These are phyloP conservation scores for Cebus imitator DNA, from an alignment of 2,113 vertebrate species.

Conservation along the genomic window DNA sequence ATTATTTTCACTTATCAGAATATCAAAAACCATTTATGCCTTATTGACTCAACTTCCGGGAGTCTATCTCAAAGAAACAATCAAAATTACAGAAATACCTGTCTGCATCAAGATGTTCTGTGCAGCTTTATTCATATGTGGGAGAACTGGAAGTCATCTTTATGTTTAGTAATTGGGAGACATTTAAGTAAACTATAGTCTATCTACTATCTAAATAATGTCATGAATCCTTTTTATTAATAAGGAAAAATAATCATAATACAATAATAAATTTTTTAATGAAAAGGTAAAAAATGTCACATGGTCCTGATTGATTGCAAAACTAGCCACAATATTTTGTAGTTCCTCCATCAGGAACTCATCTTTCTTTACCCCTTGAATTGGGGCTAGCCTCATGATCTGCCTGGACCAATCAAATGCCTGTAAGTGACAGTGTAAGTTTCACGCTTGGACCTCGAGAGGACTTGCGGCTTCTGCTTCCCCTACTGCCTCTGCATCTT, in stretches of 20 bases:
- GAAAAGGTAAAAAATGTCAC: neutral
- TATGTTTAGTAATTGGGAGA: neutral
- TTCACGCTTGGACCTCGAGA: neutral
- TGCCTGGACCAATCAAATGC: neutral
- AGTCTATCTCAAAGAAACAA: neutral
- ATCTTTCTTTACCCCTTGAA: neutral
- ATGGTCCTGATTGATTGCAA: neutral
- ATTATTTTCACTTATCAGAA: neutral
- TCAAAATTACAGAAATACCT: neutral
- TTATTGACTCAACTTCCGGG: neutral
- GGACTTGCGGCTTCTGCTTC: neutral
- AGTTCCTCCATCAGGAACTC: neutral
- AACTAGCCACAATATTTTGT: neutral
- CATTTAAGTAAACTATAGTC: neutral
- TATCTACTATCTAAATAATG: neutral
- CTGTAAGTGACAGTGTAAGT: neutral
- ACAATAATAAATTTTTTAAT: neutral
- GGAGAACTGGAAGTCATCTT: neutral
- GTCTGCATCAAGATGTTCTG: neutral
- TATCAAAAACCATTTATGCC: neutral
- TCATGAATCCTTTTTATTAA: neutral
- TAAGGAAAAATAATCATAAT: neutral
- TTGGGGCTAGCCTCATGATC: neutral
- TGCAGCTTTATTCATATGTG: neutral
- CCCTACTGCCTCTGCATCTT: neutral